Conservation (phyloP, 2,113 vertebrate species). For the Eubucco bourcierii region DNA sequence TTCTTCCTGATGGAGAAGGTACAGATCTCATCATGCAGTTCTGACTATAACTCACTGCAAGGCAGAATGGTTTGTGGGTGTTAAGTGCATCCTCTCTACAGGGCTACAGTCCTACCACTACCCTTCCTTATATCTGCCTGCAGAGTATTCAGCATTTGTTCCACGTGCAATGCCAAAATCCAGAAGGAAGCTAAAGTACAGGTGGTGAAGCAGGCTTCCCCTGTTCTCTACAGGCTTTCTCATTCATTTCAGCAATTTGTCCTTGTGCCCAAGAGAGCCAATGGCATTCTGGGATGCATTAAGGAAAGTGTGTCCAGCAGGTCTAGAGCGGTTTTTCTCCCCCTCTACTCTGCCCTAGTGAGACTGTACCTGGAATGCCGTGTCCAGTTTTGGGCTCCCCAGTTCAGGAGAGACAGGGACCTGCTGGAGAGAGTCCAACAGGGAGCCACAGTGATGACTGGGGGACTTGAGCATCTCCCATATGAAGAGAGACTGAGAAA, state of each 20-base stretch:
- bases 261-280: too few species aligned
- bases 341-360: too few species aligned
- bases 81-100: not conserved
- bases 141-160: not conserved
- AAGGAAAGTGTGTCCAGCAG: too few species aligned
- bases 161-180: not conserved
- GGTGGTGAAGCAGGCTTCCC: not conserved
- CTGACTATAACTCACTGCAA: fast-evolving
- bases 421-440: too few species aligned
- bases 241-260: not conserved
- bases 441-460: too few species aligned
- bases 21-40: fast-evolving
- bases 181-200: not conserved
- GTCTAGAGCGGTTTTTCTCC: too few species aligned
- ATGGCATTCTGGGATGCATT: too few species aligned
- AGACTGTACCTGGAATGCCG: too few species aligned
- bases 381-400: too few species aligned
- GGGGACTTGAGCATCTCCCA: too few species aligned
- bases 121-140: not conserved
- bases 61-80: not conserved
- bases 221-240: not conserved
- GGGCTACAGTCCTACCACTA: not conserved
- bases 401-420: too few species aligned
- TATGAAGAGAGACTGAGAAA: too few species aligned
- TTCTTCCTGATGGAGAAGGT: not conserved